Evolutionary conservation across 2,113 vertebrate species (phyloP).

Genomic region (Rhombomys opimus): DNA sequence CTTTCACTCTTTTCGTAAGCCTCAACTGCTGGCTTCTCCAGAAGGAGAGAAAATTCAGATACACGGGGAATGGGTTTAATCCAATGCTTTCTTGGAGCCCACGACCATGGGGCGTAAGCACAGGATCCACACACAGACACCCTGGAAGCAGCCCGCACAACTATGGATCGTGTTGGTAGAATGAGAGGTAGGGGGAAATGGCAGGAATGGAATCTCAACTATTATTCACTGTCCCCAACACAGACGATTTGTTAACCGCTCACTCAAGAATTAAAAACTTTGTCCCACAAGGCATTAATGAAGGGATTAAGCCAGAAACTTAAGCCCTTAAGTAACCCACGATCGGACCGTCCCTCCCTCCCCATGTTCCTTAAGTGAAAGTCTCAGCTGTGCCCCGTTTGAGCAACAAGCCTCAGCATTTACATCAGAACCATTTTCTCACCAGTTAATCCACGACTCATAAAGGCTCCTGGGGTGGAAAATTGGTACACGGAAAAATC

Average conservation of each 20-base stretch:
- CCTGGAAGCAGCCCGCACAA: neutral
- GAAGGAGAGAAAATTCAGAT: neutral
- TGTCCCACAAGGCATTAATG: conserved; percentile 47
- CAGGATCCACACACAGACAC: neutral
- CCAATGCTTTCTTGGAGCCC: neutral
- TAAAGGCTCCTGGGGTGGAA: conserved; percentile 69
- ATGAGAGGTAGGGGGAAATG: neutral
- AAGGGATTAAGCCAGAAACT: conserved; percentile 67
- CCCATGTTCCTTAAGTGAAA: conserved; percentile 41
- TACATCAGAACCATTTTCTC: conserved; percentile 67
- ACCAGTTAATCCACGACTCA: conserved; percentile 70
- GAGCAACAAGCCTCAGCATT: conserved; percentile 65
- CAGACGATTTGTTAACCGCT: neutral
- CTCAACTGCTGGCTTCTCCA: neutral
- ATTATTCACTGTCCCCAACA: neutral
- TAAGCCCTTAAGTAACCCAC: conserved; percentile 62
- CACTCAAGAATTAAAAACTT: conserved; percentile 26
- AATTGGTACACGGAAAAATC: conserved; percentile 71
- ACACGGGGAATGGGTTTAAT: neutral
- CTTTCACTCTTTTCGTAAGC: neutral
- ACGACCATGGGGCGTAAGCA: neutral
- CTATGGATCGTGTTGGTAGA: neutral
- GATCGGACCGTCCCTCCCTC: conserved; percentile 47
- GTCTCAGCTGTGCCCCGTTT: conserved; percentile 54
- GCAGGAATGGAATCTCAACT: neutral